A percentile compares a stretch with the other conserved stretches of the same genome.
Evolutionary conservation across 2,113 vertebrate genomes (phyloP).

Genomic region (Papio anubis): DNA sequence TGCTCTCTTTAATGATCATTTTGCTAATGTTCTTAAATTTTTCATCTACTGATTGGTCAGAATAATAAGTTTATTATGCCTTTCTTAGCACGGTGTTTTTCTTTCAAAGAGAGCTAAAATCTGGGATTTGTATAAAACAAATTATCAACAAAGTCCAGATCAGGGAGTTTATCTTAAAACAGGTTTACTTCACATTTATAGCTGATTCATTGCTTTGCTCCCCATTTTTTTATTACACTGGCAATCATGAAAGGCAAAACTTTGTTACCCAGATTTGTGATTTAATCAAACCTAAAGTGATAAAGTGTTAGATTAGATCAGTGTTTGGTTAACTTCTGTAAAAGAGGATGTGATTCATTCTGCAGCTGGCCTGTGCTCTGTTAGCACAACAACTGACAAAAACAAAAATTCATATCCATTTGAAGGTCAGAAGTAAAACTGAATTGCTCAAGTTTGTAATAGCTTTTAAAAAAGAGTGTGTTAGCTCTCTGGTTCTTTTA

Average conservation of each 20-base stretch:
- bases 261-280: slow-evolving; percentile 24
- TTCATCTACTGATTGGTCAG: neutral
- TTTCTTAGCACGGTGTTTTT: neutral
- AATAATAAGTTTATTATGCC: neutral
- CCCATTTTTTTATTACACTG: neutral
- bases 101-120: neutral
- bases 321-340: neutral
- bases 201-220: neutral
- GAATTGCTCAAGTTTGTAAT: neutral
- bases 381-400: neutral
- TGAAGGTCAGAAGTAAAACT: slow-evolving; percentile 13
- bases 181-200: slow-evolving; percentile 11
- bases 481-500: neutral
- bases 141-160: neutral
- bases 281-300: slow-evolving; percentile 12
- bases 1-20: neutral
- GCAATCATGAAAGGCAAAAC: slow-evolving; percentile 29
- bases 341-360: slow-evolving; percentile 51
- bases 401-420: neutral
- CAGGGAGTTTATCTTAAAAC: neutral
- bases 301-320: neutral
- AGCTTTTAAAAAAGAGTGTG: neutral
- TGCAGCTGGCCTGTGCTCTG: slow-evolving; percentile 10
- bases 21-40: neutral
- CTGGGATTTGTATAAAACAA: neutral